Base-by-base conservation (phyloP, 2,888 invertebrate genomes). In the Drosophila formosana region DNA sequence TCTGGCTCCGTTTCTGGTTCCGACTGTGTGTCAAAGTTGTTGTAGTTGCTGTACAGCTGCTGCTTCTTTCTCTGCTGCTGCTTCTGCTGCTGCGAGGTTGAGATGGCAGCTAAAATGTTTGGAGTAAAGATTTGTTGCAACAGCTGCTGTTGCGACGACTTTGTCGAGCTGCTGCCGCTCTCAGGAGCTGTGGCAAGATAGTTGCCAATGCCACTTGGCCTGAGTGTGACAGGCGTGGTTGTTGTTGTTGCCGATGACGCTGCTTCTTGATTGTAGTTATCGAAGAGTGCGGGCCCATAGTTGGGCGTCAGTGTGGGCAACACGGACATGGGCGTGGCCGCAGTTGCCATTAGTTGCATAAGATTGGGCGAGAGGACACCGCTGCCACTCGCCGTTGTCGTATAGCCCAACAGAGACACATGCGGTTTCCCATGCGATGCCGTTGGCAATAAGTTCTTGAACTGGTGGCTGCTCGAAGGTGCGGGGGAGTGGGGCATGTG, bases 271-370 rank as follows among this genome's bases (percentile, higher is more conserved):
- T 78, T 80, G 63, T 75, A 78, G 62, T 64, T 88, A 61, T 89
- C 83, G 49, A 90, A 89, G 18, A 90, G 61, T 2, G 82, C 83
- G 0, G 89, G 88, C 3, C 90, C 88, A 57, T 84, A 89, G 58
- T 88, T 89, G 25, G 85, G 82, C 46, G 62, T 62, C 9, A 88
- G 13, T 37, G 69, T 76, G 43, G 84, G 56, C 26, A 66, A 28
- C 68, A 75, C 62, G 32, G 45, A 50, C 74, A 75, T 73, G 63
- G 82, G 79, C 56, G 78, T 66, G 55, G 60, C 72, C 4, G 81
- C 30, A 4, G 30, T 72, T 8, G 80, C 74, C 87, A 85, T 74
- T 7, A 85, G 45, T 7, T 83, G 82, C 88, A 75, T 82, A 0
- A 83, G 32, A 69, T 75, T 87, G 50, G 87, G 72, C 18, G 78